A percentile compares a stretch with the other conserved stretches of the same genome.
Conservation (phyloP, 2,888 invertebrate genomes). For the Ariolimax columbianus region DNA sequence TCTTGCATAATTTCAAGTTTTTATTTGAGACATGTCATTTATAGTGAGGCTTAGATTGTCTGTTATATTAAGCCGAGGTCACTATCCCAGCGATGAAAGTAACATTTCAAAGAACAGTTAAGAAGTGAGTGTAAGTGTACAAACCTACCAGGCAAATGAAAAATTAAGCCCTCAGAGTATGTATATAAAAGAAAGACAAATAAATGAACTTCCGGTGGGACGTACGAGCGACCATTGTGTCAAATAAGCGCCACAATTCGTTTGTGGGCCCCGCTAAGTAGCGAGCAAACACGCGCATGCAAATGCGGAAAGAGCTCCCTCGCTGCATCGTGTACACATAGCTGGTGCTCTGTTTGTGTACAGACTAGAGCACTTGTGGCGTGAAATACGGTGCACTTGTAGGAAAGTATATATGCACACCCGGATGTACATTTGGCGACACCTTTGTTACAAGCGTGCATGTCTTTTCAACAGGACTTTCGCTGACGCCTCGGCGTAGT, state of each 20-base stretch:
- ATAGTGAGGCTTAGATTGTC: too few species aligned
- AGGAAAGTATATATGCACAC: background rate
- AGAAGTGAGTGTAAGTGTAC: background rate
- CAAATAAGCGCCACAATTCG: conserved; percentile 4
- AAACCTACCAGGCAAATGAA: background rate
- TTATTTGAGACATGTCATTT: too few species aligned
- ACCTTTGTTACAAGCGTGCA: background rate
- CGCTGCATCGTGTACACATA: conserved; percentile 4
- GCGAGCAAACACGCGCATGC: conserved; percentile 21
- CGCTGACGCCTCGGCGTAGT: too few species aligned
- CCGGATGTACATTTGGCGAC: background rate
- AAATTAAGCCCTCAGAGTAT: background rate
- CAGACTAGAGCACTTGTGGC: conserved; percentile 15
- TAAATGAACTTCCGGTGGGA: background rate
- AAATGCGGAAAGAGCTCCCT: conserved; percentile 13
- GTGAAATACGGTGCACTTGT: background rate
- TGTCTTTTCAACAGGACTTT: background rate
- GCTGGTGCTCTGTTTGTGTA: conserved; percentile 1
- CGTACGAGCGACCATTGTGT: background rate
- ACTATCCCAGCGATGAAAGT: too few species aligned
- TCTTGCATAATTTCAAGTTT: too few species aligned
- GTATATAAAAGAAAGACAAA: background rate
- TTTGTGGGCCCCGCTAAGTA: conserved; percentile 9
- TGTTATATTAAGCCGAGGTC: too few species aligned
- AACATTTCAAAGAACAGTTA: too few species aligned